Conservation (phyloP, 2,888 invertebrate species). For the Heliconius charithonia region DNA sequence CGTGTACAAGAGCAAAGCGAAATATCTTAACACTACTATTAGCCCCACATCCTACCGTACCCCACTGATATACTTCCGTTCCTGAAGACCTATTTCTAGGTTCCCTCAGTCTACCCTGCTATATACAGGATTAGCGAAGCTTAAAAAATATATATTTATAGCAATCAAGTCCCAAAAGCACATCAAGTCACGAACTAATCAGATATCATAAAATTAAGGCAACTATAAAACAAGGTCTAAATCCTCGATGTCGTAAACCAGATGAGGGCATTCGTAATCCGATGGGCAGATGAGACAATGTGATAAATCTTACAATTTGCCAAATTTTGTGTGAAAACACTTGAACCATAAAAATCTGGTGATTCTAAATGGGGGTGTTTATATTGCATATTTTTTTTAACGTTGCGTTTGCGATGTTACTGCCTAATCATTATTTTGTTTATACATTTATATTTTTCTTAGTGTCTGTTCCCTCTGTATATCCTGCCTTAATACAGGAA, state of each 20-base stretch:
- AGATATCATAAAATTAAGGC: constrained; percentile 63
- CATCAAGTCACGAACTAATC: constrained; percentile 56
- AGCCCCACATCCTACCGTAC: no score
- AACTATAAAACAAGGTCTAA: constrained; percentile 66
- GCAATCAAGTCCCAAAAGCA: constrained; percentile 14
- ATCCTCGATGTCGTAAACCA: constrained; percentile 62
- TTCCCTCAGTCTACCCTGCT: no score
- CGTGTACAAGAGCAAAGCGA: no score
- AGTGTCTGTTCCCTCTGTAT: background rate
- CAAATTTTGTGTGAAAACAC: constrained; percentile 57
- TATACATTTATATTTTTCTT: background rate
- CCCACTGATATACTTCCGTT: no score
- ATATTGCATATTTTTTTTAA: background rate
- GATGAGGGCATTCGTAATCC: constrained; percentile 69
- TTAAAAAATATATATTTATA: no score
- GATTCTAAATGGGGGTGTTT: constrained; percentile 40
- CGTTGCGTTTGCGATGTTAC: no score
- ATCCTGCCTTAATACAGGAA: no score
- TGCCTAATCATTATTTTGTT: background rate
- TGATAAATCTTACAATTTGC: constrained; percentile 64
- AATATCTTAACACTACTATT: no score
- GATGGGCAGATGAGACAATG: constrained; percentile 57
- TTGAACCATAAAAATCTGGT: constrained; percentile 51
- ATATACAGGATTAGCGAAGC: no score
- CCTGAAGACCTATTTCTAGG: no score